phyloP scores from a whole-genome alignment of 2,888 invertebrate genomes.

The Zhuqinia jingwanae region DNA sequence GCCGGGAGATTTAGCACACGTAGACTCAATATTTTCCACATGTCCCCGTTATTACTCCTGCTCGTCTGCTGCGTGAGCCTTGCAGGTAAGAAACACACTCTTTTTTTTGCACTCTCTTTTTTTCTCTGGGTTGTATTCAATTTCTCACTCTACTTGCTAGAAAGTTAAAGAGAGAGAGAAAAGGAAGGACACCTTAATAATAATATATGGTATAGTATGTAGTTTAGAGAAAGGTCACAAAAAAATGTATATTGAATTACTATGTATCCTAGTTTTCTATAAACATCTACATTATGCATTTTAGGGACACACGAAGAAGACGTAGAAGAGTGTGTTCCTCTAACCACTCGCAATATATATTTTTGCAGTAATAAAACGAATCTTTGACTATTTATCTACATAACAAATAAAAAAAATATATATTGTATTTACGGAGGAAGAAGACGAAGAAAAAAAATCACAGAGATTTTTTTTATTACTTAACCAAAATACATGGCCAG shows the following conservation, averaged over 20 bases:
- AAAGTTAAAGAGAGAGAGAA: too few relatives aligned
- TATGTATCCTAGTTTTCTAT: too few relatives aligned
- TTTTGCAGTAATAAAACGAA: conserved; percentile 33
- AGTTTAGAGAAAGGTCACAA: too few relatives aligned
- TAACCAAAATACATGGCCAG: conserved; percentile 13
- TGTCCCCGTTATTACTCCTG: conserved; percentile 59
- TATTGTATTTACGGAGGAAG: conserved; percentile 3
- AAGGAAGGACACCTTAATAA: too few relatives aligned
- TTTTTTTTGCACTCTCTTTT: conserved; percentile 7
- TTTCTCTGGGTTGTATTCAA: neutral
- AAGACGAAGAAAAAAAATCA: too few relatives aligned
- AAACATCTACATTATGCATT: neutral
- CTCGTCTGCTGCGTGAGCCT: conserved; percentile 48
- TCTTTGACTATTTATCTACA: conserved; percentile 41
- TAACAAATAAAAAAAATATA: conserved; percentile 19
- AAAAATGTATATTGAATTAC: too few relatives aligned
- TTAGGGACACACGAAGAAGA: neutral
- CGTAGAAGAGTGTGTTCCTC: too few relatives aligned
- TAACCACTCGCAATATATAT: conserved; percentile 33
- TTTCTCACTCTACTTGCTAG: neutral
- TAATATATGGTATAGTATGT: too few relatives aligned
- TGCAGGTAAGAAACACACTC: conserved; percentile 52
- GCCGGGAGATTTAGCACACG: conserved; percentile 51
- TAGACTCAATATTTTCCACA: conserved; percentile 64
- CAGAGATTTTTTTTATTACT: conserved; percentile 40